phyloP scores from a whole-genome alignment of 2,888 invertebrate species.

The Drosophila mulleri region DNA sequence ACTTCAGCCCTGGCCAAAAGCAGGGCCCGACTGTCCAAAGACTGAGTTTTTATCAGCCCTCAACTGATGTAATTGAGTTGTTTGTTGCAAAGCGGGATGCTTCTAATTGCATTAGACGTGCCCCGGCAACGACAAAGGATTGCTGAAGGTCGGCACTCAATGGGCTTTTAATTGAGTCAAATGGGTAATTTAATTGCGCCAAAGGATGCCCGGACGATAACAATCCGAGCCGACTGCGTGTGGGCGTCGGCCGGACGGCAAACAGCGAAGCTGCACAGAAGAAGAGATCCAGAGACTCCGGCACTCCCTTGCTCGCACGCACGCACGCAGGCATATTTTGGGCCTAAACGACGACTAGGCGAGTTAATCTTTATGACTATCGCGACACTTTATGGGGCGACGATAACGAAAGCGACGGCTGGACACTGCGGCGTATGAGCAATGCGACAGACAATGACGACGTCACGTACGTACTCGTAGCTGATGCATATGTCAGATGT shows the following conservation, averaged over 20 bases:
- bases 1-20: background rate
- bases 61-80: slow-evolving; percentile 12
- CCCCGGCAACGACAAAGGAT: background rate
- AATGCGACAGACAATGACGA: slow-evolving; percentile 34
- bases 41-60: background rate
- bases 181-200: slow-evolving; percentile 48
- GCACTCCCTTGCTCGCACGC: background rate
- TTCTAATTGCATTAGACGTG: slow-evolving; percentile 12
- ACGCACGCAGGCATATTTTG: slow-evolving; percentile 38
- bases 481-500: slow-evolving; percentile 63
- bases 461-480: slow-evolving; percentile 72
- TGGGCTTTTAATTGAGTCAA: slow-evolving; percentile 53
- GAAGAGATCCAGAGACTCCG: no score
- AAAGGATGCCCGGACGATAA: slow-evolving; percentile 29
- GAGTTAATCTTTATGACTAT: slow-evolving; percentile 77
- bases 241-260: background rate
- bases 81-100: slow-evolving; percentile 6
- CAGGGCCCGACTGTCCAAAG: background rate
- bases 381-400: slow-evolving; percentile 71
- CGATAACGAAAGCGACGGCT: slow-evolving; percentile 24
- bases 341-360: slow-evolving; percentile 48
- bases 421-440: slow-evolving; percentile 51
- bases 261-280: background rate
- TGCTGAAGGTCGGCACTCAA: slow-evolving; percentile 21
- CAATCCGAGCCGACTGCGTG: slow-evolving; percentile 7